phyloP scores from a whole-genome alignment of 2,797 vertebrate genomes.

The Synanceia verrucosa region DNA sequence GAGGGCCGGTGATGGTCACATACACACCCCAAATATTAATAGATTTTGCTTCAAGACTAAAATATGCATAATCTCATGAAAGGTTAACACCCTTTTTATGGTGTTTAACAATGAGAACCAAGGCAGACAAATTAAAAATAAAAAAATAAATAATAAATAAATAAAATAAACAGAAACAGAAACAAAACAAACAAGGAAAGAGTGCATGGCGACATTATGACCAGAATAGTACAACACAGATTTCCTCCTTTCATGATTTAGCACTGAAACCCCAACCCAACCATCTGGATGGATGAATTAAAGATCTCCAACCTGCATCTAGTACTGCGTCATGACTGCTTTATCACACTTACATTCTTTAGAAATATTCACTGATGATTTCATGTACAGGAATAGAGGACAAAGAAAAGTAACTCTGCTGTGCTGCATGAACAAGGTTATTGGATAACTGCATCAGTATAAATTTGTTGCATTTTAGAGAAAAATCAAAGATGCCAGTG shows the following conservation, averaged over 20 bases:
- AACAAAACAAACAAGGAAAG: too few relatives aligned
- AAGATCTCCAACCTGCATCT: slow-evolving; percentile 33
- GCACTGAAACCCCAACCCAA: slow-evolving; percentile 2
- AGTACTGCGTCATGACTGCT: slow-evolving; percentile 10
- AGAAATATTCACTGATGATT: not conserved
- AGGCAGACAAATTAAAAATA: too few relatives aligned
- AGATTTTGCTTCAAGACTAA: too few relatives aligned
- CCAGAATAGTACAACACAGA: not conserved
- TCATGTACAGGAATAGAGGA: not conserved
- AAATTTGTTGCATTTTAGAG: slow-evolving; percentile 8
- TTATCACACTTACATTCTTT: slow-evolving; percentile 9
- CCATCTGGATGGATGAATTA: slow-evolving; percentile 55
- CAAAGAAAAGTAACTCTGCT: not conserved
- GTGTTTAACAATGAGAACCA: too few relatives aligned
- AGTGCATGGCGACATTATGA: not conserved
- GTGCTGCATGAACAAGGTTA: not conserved
- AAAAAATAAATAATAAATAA: too few relatives aligned
- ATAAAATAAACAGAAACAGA: too few relatives aligned
- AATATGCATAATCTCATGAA: too few relatives aligned
- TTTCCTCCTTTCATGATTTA: slow-evolving; percentile 22
- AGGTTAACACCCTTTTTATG: too few relatives aligned
- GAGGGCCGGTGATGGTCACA: too few relatives aligned
- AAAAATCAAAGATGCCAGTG: slow-evolving; percentile 30
- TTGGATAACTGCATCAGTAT: slow-evolving; percentile 1
- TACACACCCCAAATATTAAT: too few relatives aligned